Percentiles rank a stretch among this genome's conserved stretches.
These are phyloP conservation scores for Hemibagrus guttatus DNA, from an alignment of 2,797 vertebrate species.

Conservation along the genomic window DNA sequence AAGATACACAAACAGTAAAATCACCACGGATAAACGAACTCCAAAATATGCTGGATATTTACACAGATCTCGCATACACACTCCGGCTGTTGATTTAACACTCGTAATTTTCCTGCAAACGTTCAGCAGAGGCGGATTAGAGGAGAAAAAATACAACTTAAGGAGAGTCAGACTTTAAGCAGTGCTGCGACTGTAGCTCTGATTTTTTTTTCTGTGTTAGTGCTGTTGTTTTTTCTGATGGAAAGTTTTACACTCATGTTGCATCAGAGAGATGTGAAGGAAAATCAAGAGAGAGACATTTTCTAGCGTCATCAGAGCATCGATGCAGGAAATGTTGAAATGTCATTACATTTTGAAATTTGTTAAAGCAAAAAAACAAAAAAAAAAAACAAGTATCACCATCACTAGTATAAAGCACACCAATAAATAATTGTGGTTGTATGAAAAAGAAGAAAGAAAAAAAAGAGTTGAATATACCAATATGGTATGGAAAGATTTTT, in stretches of 20 bases:
- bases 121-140: background rate
- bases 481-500: conserved; percentile 84
- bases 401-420: conserved; percentile 77
- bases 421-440: conserved; percentile 74
- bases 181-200: background rate
- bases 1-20: conserved; percentile 33
- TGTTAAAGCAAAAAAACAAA: conserved; percentile 78
- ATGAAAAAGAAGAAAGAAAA: conserved; percentile 72
- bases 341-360: conserved; percentile 67
- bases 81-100: background rate
- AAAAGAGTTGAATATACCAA: conserved; percentile 82
- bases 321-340: conserved; percentile 66
- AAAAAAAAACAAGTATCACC: conserved; percentile 68
- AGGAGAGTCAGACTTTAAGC: background rate
- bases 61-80: conserved; percentile 3
- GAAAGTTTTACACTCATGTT: no score
- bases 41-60: conserved; percentile 17
- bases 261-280: no score
- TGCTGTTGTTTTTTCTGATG: no score
- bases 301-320: conserved; percentile 72
- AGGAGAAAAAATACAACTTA: background rate
- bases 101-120: background rate
- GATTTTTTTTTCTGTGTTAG: background rate
- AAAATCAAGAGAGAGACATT: conserved; percentile 41
- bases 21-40: conserved; percentile 10